Evolutionary conservation across 2,113 vertebrate genomes (phyloP), one percentile per base, ranked within the genome.

Genomic region (Gobio gobio): DNA sequence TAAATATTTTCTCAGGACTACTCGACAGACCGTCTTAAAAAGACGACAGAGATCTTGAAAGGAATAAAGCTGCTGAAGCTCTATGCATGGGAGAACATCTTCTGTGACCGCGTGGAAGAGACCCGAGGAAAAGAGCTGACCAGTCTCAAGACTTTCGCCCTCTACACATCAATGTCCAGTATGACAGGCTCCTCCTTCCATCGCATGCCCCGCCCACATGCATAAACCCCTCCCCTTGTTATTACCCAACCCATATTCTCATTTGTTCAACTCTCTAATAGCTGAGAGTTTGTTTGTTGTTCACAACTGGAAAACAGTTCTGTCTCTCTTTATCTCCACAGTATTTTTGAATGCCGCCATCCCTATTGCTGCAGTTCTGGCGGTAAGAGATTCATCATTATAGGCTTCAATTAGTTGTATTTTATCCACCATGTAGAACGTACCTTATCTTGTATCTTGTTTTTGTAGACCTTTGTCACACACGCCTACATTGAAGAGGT

Each of bases 321-420:
- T 56, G 1, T 73, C 9, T 78, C 18, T 75, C 9, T 83, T 72
- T 64, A 24, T 77, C 18, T 51, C 24, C 51, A 22, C 93, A 99
- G 98, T 99, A 91, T 99, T 99, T 91, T 97, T 99, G 97, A 99
- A 99, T 3, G 96, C 98, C 3, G 98, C 97, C 33, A 98, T 99
- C 83, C 98, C 98, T 85, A 99, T 99, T 51, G 97, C 98, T 51
- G 98, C 98, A 7, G 97, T 99, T 33, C 95, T 99, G 43, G 96
- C 95, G 87, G 98, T 99, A 96, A 97, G 97, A 74, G 10, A 80
- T 61, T 14, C 20, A 68, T 33, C 18, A 29, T 61, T 9, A 59
- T 47, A 10, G 16, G 18, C 13, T 33, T 66, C 63, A 10, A 29
- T 63, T 12, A 26, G 20, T 8, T 58, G 26, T 66, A 58, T 66